Conservation (phyloP, 2,113 vertebrate genomes). For the Ictalurus punctatus region DNA sequence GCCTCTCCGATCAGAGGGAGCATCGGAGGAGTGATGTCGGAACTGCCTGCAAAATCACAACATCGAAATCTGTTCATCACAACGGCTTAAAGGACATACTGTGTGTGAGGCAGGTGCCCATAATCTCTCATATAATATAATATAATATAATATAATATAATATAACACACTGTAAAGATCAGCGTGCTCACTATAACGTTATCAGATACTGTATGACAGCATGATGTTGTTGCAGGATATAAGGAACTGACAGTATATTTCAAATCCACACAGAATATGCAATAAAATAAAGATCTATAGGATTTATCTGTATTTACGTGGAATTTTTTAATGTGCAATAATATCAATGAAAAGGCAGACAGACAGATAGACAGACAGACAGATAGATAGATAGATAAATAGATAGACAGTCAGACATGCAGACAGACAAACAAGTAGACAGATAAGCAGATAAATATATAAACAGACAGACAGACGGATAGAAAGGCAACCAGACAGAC, state of each 20-base stretch:
- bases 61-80: not conserved
- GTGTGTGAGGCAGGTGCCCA: not conserved
- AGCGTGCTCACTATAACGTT: not conserved
- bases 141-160: not conserved
- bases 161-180: too few species aligned
- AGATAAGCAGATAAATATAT: not conserved
- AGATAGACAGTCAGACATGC: not conserved
- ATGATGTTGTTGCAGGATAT: not conserved
- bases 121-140: not conserved
- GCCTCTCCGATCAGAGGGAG: constrained; percentile 85
- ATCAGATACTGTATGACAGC: not conserved
- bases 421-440: too few species aligned
- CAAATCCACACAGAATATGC: not conserved
- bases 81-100: not conserved
- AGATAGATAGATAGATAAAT: not conserved
- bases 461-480: not conserved
- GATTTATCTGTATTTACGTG: not conserved
- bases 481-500: not conserved
- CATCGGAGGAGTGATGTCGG: constrained; percentile 88
- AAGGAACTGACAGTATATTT: not conserved
- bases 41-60: constrained; percentile 79
- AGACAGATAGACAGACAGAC: rapidly evolving
- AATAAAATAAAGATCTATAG: not conserved
- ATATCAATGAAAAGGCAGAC: not conserved
- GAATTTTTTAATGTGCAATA: not conserved